Base-by-base conservation (phyloP, 2,797 vertebrate genomes). In the Pipistrellus pygmaeus region DNA sequence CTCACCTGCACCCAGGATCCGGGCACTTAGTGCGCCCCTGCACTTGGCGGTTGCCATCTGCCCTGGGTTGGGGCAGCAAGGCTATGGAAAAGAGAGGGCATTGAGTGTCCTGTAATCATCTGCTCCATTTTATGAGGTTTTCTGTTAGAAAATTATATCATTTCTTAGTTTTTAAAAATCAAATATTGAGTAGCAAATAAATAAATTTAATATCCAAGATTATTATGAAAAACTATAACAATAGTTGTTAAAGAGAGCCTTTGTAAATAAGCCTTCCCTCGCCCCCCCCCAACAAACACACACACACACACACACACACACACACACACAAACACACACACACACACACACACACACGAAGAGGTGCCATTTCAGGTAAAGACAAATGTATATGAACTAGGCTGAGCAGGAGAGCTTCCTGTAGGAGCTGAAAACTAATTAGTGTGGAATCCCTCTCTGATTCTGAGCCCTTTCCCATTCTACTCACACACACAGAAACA, bases 181-280 rank as follows among this genome's bases (percentile, higher is more conserved):
- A 80, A 94, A 85, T 55, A 44, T 11, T 57, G 68, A 92, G 1
- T 87, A 76, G 35, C 5, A 76, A 66, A 86, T 41, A 77, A 51
- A 85, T 30, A 60, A 15, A 73, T 71, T 83, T 93, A 73, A 38
- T 76, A 77, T 60, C 62, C n/a, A n/a, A 92, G 23, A 68, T n/a
- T 66, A 57, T 90, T 25, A 62, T 91, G 30, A 44, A 41, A 80
- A 93, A 41, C 27, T 44, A 18, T 85, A 71, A 48, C 30, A 89
- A 60, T 27, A 60, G 25, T 11, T 62, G 12, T 62, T 62, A 62
- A 62, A 62, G 60, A 60, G 25, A 62, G 60, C 60, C 60, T 62
- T 62, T 62, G 60, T 62, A 62, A 62, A 30, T 62, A 62, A 62
- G 25, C 57, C 12, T 4, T 27, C 5, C 55, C 3, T 0, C 20